Base-by-base conservation (phyloP, 2,113 vertebrate species). In the Thalassoma bifasciatum region DNA sequence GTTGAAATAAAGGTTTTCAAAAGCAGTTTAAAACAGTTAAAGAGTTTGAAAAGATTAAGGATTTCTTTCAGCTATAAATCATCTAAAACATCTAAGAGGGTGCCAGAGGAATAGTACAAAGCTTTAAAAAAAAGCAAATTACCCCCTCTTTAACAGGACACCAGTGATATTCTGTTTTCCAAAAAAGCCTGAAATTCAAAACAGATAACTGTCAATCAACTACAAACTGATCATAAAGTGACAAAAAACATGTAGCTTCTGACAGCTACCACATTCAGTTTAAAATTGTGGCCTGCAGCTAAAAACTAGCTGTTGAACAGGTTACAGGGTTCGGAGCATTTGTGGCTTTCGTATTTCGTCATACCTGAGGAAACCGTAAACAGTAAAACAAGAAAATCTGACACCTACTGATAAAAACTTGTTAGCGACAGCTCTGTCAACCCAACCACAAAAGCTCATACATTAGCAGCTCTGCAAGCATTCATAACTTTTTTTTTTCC, bases 331-430 rank as follows among this genome's bases (percentile, higher is more conserved):
- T 53, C 7, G 19, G 44, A 0, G 10, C 2, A 12, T 34, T 1
- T 58, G 63, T 61, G 54, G 59, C n/a, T 47, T 13, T 12, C 3
- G 2, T 23, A 30, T 56, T 69, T 79, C 66, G 49, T 22, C 50
- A 38, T n/a, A 42, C 3, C 13, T 52, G 22, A 75, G 44, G 49
- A 75, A 75, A 59, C 52, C 24, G 38, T 30, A 23, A 21, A 21
- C 24, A 23, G 37, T 52, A n/a, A n/a, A n/a, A n/a, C 19, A n/a
- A 1, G 6, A 57, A 30, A 30, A 38, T 63, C 10, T 36, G 6
- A 79, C 19, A n/a, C 26, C 10, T 11, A 7, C 1, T 13, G 17
- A 38, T 47, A 10, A 17, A 38, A 54, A 50, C 42, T n/a, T 40
- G 2, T 56, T 2, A 34, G 13, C 1, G 14, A 46, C 44, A 46